These are phyloP conservation scores for Hetaerina americana DNA, from an alignment of 1,140 invertebrate genomes.

Conservation along the genomic window DNA sequence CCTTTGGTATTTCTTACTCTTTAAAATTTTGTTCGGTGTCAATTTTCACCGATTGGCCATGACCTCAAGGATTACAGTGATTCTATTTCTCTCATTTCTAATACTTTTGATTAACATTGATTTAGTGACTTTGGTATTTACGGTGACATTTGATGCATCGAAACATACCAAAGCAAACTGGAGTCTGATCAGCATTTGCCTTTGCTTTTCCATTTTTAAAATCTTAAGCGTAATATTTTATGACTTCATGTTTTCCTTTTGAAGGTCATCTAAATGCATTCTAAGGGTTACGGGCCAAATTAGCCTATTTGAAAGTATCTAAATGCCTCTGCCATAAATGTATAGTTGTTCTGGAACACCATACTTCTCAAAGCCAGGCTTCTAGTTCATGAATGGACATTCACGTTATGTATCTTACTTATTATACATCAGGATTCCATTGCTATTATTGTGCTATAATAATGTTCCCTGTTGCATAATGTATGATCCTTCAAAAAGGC, in stretches of 20 bases:
- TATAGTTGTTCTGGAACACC: background rate
- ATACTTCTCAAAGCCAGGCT: no score
- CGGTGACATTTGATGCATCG: background rate
- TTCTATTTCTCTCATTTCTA: background rate
- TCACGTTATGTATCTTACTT: no score
- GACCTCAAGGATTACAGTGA: background rate
- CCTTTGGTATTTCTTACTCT: background rate
- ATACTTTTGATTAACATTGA: background rate
- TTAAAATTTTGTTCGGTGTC: no score
- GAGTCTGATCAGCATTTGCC: background rate
- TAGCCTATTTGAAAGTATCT: background rate
- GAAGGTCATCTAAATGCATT: background rate
- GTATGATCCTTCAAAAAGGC: no score
- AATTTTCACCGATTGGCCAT: background rate
- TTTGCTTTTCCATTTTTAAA: background rate
- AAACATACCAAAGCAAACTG: background rate
- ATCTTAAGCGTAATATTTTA: background rate
- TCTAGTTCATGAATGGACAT: no score
- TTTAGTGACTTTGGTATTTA: background rate
- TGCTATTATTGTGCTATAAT: no score
- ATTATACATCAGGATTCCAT: no score
- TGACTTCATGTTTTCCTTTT: background rate
- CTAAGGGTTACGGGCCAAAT: background rate
- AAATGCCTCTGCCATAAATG: background rate
- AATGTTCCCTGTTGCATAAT: no score